Base-by-base conservation (phyloP, 2,888 invertebrate species). In the Fragum fragum region DNA sequence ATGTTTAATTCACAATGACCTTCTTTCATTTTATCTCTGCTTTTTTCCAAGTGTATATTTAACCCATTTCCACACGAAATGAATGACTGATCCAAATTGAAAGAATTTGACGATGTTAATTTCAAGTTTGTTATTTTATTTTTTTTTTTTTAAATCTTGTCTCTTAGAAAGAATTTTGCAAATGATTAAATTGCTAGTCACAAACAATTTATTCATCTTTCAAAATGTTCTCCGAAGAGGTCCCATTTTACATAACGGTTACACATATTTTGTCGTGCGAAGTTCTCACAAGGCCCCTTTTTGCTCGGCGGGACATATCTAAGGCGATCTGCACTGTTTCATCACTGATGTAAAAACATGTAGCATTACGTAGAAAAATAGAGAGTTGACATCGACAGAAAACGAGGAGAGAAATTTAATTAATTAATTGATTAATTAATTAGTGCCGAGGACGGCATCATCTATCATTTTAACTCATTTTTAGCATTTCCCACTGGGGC, bases 401-500 rank as follows among this genome's bases (percentile, higher is more conserved):
- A 9, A 47, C 47, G 47, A 47, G 47, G 47, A 47, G 14, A n/a
- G 47, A 47, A 47, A 47, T 47, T 47, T 47, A 47, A 47, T 32
- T 63, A 63, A 63, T 32, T n/a, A 63, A 32, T 63, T 63, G 36
- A 63, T 63, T 63, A 63, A 63, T 63, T 63, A 63, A 63, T 32
- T 63, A 63, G 36, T 28, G n/a, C n/a, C 1, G 63, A n/a, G 63
- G n/a, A 63, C n/a, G 32, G n/a, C 36, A 63, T 36, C 63, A 63
- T 63, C 63, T 63, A 63, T 63, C 36, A 63, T 63, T 63, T 29
- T 63, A 32, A 28, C 36, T 36, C 63, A 63, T 36, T 63, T 47
- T 63, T 36, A 32, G 36, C 63, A 63, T 63, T 63, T 63, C 63
- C 63, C 63, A 63, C n/a, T 28, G n/a, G 63, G 32, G 28, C 36